Evolutionary conservation across 2,797 vertebrate species (phyloP).

Genomic region (Astyanax mexicanus): DNA sequence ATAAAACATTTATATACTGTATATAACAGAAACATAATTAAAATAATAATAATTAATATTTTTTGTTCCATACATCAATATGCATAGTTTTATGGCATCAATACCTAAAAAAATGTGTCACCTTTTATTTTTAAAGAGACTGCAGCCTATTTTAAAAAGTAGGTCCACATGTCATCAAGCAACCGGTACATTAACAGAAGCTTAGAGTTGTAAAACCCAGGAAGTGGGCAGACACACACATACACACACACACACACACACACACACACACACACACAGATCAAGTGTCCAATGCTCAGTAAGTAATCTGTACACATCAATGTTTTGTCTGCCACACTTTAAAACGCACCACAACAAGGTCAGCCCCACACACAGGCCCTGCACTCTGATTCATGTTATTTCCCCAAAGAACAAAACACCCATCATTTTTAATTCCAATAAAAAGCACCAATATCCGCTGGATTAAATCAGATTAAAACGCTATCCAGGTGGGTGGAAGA

Average conservation of each 20-base stretch:
- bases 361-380: neutral
- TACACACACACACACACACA: neutral
- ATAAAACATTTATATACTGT: too few relatives aligned
- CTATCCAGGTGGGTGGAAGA: neutral
- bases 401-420: conserved; percentile 12
- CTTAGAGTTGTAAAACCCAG: neutral
- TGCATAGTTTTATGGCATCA: too few relatives aligned
- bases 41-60: too few relatives aligned
- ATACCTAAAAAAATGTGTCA: too few relatives aligned
- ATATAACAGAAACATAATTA: too few relatives aligned
- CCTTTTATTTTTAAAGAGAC: too few relatives aligned
- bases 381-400: conserved; percentile 7
- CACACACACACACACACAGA: neutral
- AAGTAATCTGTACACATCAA: neutral
- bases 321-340: conserved; percentile 17
- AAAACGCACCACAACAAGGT: conserved; percentile 23
- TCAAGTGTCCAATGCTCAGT: neutral
- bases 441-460: neutral
- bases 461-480: conserved; percentile 34
- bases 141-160: too few relatives aligned
- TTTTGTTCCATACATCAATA: too few relatives aligned
- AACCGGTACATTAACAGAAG: neutral
- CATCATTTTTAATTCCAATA: neutral
- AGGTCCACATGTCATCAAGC: too few relatives aligned
- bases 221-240: neutral